Evolutionary conservation across 2,797 vertebrate species (phyloP).

Genomic region (Cynodonichthys magdalenae): DNA sequence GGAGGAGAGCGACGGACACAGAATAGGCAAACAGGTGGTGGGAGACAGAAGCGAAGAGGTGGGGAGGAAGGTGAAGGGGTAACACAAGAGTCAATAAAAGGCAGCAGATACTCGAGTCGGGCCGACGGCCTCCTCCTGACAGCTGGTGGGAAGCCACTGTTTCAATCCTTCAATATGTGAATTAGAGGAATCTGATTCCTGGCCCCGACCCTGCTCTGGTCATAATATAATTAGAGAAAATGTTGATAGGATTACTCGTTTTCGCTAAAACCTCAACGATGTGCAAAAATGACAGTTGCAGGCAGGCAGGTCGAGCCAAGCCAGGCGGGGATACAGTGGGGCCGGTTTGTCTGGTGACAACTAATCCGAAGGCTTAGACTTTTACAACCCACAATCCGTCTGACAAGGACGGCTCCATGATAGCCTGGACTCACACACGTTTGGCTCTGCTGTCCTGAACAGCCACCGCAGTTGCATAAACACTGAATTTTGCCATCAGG

Average conservation of each 20-base stretch:
- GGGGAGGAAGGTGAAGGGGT: conserved; percentile 29
- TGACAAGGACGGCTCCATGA: conserved; percentile 43
- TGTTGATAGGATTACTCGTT: conserved; percentile 71
- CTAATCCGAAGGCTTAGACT: conserved; percentile 65
- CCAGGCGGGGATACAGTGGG: conserved; percentile 29
- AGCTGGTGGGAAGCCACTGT: conserved; percentile 59
- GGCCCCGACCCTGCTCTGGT: conserved; percentile 57
- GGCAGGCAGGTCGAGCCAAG: conserved; percentile 31
- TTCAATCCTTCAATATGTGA: conserved; percentile 62
- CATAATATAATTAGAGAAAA: conserved; percentile 74
- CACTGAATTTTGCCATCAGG: conserved; percentile 15
- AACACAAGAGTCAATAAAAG: conserved; percentile 20
- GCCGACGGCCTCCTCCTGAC: conserved; percentile 45
- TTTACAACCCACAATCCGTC: conserved; percentile 56
- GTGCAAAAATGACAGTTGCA: conserved; percentile 76
- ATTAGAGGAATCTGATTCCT: conserved; percentile 73
- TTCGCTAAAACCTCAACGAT: conserved; percentile 64
- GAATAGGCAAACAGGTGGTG: conserved; percentile 59
- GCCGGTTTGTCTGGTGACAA: conserved; percentile 53
- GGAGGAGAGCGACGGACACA: conserved; percentile 19
- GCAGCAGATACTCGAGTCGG: conserved; percentile 49
- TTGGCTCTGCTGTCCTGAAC: conserved; percentile 37
- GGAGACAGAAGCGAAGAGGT: conserved; percentile 38
- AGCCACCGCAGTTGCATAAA: conserved; percentile 9
- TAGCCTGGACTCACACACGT: conserved; percentile 39